phyloP scores from a whole-genome alignment of 2,113 vertebrate genomes.

The Atractosteus spatula region DNA sequence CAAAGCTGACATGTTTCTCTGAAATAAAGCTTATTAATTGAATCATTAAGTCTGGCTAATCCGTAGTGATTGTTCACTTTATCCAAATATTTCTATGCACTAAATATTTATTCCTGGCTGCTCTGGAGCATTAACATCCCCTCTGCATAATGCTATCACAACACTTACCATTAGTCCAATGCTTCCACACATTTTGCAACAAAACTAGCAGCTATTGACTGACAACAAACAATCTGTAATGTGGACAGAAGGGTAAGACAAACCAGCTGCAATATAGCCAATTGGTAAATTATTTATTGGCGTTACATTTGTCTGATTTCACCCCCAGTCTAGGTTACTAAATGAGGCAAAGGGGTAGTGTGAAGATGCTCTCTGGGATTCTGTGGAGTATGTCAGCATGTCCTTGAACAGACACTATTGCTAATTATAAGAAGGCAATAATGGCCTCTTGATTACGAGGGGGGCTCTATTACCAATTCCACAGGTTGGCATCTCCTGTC shows the following conservation, averaged over 20 bases:
- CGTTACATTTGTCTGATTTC: no score
- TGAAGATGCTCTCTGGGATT: not conserved
- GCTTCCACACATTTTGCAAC: no score
- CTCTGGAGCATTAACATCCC: no score
- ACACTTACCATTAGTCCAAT: no score
- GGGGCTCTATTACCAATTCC: conserved; percentile 44
- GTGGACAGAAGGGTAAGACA: no score
- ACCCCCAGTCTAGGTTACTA: not conserved
- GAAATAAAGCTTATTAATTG: conserved; percentile 76
- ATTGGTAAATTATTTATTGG: no score
- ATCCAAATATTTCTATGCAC: conserved; percentile 24
- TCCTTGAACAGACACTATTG: conserved; percentile 12
- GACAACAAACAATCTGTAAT: no score
- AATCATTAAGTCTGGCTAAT: conserved; percentile 70
- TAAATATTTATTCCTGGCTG: no score
- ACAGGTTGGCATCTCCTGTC: conserved; percentile 38
- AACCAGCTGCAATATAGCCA: no score
- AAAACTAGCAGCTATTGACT: no score
- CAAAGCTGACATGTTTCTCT: conserved; percentile 66
- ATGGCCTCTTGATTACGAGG: conserved; percentile 36
- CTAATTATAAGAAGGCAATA: conserved; percentile 35
- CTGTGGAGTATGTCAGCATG: not conserved
- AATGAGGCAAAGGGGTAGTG: not conserved
- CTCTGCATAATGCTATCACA: no score
- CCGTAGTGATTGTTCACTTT: conserved; percentile 61